Conservation (phyloP, 2,113 vertebrate species). For the Oreochromis tanganicae region DNA sequence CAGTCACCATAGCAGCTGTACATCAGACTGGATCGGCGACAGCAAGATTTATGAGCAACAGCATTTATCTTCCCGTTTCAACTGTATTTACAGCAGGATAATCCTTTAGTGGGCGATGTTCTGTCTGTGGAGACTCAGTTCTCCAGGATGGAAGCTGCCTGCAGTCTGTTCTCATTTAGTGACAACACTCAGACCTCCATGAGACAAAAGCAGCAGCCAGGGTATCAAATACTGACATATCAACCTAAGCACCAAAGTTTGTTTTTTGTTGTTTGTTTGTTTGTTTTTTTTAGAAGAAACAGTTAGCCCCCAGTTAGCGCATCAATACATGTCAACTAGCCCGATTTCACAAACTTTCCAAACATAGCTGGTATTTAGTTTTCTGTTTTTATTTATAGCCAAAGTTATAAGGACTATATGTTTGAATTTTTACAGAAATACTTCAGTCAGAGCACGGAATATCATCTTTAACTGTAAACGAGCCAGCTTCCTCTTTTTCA, state of each 20-base stretch:
- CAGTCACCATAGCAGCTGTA: background rate
- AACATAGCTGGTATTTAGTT: background rate
- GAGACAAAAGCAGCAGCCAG: background rate
- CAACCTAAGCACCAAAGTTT: background rate
- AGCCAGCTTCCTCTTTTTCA: background rate
- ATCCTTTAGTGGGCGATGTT: background rate
- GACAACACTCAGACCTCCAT: background rate
- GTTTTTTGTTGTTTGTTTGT: background rate
- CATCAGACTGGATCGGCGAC: background rate
- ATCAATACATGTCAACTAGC: background rate
- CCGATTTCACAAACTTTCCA: background rate
- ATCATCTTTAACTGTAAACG: background rate
- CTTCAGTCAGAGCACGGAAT: accelerated
- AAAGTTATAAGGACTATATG: background rate
- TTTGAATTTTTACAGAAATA: background rate
- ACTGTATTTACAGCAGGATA: background rate
- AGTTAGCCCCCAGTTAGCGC: background rate
- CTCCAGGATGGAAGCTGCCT: background rate
- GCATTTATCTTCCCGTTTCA: background rate
- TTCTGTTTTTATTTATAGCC: background rate
- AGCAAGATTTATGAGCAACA: background rate
- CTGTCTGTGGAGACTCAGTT: background rate
- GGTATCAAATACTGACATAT: background rate
- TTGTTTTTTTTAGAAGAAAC: background rate
- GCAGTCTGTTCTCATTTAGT: background rate